Evolutionary conservation across 37 sponge, comb jelly and placozoan genomes (phyloP).

Genomic region (Chondrosia reniformis): DNA sequence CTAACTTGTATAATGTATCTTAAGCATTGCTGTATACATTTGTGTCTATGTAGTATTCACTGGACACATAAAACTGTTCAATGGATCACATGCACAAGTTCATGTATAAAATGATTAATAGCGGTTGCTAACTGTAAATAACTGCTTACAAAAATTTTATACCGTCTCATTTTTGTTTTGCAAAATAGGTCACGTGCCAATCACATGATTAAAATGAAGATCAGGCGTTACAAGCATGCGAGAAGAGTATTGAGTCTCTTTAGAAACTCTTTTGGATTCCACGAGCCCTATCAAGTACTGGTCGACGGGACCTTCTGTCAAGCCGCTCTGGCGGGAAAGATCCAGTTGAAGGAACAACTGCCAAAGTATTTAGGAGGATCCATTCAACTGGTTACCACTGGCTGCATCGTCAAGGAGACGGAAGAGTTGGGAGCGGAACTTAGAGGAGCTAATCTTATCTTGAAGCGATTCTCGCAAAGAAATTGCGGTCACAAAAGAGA

Average conservation of each 20-base stretch:
- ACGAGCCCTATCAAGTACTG: slow-evolving; percentile 86
- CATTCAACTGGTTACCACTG: slow-evolving; percentile 62
- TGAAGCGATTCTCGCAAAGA: slow-evolving; percentile 64
- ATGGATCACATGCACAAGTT: no score
- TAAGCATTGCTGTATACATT: no score
- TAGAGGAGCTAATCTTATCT: slow-evolving; percentile 57
- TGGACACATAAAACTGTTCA: no score
- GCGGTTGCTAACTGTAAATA: no score
- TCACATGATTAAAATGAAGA: no score
- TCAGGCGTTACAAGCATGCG: slow-evolving; percentile 88
- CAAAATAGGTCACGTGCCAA: no score
- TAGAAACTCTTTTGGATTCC: slow-evolving; percentile 65
- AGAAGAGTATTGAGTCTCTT: slow-evolving; percentile 71
- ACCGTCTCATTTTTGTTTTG: no score
- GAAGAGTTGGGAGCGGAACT: slow-evolving; percentile 45
- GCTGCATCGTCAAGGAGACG: slow-evolving; percentile 62
- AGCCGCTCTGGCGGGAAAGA: slow-evolving; percentile 86
- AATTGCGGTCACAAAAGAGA: slow-evolving; percentile 51
- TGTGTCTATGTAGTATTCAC: no score
- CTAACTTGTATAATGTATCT: no score
- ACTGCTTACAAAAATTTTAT: no score
- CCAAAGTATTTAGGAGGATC: slow-evolving; percentile 83
- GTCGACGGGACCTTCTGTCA: slow-evolving; percentile 94
- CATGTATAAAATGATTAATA: no score
- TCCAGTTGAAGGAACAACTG: slow-evolving; percentile 85